Conservation (phyloP, 2,888 invertebrate species). For the Cantharis flavilabris region DNA sequence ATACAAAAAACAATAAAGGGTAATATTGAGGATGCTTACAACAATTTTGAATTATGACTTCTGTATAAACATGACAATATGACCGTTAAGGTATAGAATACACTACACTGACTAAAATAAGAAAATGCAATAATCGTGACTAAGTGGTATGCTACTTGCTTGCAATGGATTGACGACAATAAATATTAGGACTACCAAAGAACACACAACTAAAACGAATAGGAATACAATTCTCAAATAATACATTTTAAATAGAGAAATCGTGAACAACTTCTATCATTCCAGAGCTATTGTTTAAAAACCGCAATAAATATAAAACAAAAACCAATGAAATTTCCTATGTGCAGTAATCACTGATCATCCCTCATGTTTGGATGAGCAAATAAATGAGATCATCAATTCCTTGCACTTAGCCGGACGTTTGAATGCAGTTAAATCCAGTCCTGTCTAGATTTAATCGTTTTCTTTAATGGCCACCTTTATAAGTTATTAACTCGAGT, state of each 20-base stretch:
- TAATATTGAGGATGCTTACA: constrained; percentile 32
- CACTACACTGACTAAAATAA: constrained; percentile 29
- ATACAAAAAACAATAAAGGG: constrained; percentile 35
- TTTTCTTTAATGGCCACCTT: constrained; percentile 2
- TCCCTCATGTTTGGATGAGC: not conserved
- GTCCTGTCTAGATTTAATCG: not conserved
- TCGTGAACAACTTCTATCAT: not conserved
- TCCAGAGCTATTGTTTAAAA: not conserved
- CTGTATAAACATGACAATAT: constrained; percentile 33
- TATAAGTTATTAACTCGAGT: constrained; percentile 1
- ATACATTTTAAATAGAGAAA: not conserved
- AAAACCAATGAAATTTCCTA: not conserved
- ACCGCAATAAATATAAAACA: not conserved
- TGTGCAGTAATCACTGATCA: not conserved
- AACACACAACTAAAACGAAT: not conserved
- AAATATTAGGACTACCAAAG: constrained; percentile 12
- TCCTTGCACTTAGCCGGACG: not conserved
- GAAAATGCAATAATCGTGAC: constrained; percentile 33
- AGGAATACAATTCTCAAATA: not conserved
- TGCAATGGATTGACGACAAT: constrained; percentile 12
- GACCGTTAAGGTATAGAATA: constrained; percentile 33
- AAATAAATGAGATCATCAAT: not conserved
- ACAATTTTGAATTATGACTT: constrained; percentile 39
- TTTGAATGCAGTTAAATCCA: not conserved
- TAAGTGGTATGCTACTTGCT: constrained; percentile 33